These are phyloP conservation scores for Acrocephalus kingi DNA, from an alignment of 2,113 vertebrate species.

Conservation along the genomic window DNA sequence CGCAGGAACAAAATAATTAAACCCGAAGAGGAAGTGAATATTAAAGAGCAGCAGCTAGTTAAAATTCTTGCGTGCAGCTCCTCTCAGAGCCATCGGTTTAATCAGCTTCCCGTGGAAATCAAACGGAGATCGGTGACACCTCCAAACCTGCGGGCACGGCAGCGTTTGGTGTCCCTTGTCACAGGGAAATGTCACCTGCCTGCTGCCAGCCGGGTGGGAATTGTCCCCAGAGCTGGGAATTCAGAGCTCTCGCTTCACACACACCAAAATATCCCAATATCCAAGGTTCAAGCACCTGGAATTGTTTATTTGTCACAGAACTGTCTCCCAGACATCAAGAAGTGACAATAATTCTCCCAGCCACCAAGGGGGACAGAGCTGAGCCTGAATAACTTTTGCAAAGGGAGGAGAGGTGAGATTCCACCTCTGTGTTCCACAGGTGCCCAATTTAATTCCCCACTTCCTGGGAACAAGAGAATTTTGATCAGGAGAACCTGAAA, in stretches of 20 bases:
- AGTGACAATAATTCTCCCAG: background rate
- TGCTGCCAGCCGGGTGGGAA: background rate
- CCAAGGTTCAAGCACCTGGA: background rate
- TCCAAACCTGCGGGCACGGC: background rate
- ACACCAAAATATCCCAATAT: accelerated
- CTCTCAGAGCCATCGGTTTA: conserved; percentile 47
- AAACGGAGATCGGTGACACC: background rate
- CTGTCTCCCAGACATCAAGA: background rate
- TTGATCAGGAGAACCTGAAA: background rate
- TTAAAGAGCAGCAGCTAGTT: conserved; percentile 75
- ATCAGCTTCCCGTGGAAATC: conserved; percentile 48
- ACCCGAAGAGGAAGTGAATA: conserved; percentile 77
- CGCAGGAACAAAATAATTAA: conserved; percentile 81
- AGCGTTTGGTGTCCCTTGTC: background rate
- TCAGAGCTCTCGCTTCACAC: background rate
- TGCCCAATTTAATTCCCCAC: background rate
- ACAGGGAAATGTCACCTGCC: background rate
- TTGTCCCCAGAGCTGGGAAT: background rate
- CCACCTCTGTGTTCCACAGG: background rate
- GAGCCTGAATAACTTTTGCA: background rate
- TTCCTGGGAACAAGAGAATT: background rate
- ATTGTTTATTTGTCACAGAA: background rate
- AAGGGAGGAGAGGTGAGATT: background rate
- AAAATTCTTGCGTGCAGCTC: conserved; percentile 63
- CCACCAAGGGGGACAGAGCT: background rate